Evolutionary conservation across 2,797 vertebrate genomes (phyloP).

Genomic region (Gymnoscopelus braueri): DNA sequence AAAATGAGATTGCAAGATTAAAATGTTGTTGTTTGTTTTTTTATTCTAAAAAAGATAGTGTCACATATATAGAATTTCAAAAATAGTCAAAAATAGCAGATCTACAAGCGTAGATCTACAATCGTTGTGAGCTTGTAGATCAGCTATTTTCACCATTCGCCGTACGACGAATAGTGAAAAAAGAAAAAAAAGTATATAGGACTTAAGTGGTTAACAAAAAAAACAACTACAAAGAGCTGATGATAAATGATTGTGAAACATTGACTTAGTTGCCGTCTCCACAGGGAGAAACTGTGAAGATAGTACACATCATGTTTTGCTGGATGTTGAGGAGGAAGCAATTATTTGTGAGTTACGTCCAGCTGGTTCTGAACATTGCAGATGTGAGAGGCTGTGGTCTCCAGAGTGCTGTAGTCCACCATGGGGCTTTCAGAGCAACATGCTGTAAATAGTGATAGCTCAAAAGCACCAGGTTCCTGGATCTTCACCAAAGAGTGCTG

Average conservation of each 20-base stretch:
- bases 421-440: conserved; percentile 74
- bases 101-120: too few relatives aligned
- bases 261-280: conserved; percentile 68
- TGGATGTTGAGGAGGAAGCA: conserved; percentile 85
- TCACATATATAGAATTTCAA: too few relatives aligned
- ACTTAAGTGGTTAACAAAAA: conserved; percentile 2
- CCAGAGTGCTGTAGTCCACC: conserved; percentile 74
- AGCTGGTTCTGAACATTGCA: conserved; percentile 83
- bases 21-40: too few relatives aligned
- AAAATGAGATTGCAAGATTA: too few relatives aligned
- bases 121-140: too few relatives aligned
- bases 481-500: conserved; percentile 41
- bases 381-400: conserved; percentile 83
- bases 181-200: too few relatives aligned
- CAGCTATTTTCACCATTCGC: too few relatives aligned
- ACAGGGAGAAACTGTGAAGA: conserved; percentile 75
- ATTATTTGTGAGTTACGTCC: conserved; percentile 87
- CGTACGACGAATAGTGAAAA: too few relatives aligned
- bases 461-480: conserved; percentile 41
- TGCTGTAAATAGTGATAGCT: conserved; percentile 77
- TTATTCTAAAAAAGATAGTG: too few relatives aligned
- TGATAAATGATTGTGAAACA: conserved; percentile 62
- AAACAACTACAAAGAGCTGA: conserved; percentile 53
- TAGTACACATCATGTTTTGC: conserved; percentile 84
- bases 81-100: too few relatives aligned